A percentile compares a stretch with the other conserved stretches of the same genome.
These are phyloP conservation scores for Sphaeramia orbicularis DNA, from an alignment of 2,797 vertebrate genomes.

Conservation along the genomic window DNA sequence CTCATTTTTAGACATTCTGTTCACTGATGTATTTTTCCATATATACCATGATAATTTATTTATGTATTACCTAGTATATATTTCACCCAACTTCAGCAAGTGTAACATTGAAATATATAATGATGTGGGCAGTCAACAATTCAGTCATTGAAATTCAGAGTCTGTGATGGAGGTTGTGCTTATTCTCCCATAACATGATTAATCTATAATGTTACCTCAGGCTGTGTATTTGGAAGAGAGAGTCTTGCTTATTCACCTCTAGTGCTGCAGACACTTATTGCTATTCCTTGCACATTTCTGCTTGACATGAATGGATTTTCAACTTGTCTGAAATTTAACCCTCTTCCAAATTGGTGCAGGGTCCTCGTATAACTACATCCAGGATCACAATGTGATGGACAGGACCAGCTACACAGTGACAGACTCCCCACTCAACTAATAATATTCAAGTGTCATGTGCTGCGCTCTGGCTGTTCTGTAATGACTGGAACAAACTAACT, in stretches of 20 bases:
- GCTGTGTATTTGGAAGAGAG: slow-evolving; percentile 77
- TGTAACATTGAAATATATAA: slow-evolving; percentile 55
- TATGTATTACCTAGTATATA: slow-evolving; percentile 39
- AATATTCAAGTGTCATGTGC: slow-evolving; percentile 28
- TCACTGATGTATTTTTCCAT: slow-evolving; percentile 3
- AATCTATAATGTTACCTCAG: slow-evolving; percentile 83
- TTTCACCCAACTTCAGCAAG: slow-evolving; percentile 30
- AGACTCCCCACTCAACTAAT: slow-evolving; percentile 26
- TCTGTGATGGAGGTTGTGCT: slow-evolving; percentile 65
- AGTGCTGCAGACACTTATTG: slow-evolving; percentile 66
- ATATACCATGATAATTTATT: slow-evolving; percentile 12
- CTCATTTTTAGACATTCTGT: slow-evolving; percentile 15
- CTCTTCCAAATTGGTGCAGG: slow-evolving; percentile 64
- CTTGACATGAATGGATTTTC: slow-evolving; percentile 80
- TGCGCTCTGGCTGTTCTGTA: slow-evolving; percentile 4
- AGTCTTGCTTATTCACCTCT: slow-evolving; percentile 76
- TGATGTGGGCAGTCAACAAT: slow-evolving; percentile 63
- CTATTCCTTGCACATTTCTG: slow-evolving; percentile 76
- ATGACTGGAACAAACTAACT: slow-evolving; percentile 7
- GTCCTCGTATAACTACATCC: slow-evolving; percentile 54
- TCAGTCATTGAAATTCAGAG: slow-evolving; percentile 73
- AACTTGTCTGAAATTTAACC: slow-evolving; percentile 71
- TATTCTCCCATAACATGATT: slow-evolving; percentile 80
- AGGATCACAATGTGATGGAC: slow-evolving; percentile 37
- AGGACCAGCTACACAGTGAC: slow-evolving; percentile 12